phyloP scores from a whole-genome alignment of 2,797 vertebrate species.

The Dallia pectoralis region DNA sequence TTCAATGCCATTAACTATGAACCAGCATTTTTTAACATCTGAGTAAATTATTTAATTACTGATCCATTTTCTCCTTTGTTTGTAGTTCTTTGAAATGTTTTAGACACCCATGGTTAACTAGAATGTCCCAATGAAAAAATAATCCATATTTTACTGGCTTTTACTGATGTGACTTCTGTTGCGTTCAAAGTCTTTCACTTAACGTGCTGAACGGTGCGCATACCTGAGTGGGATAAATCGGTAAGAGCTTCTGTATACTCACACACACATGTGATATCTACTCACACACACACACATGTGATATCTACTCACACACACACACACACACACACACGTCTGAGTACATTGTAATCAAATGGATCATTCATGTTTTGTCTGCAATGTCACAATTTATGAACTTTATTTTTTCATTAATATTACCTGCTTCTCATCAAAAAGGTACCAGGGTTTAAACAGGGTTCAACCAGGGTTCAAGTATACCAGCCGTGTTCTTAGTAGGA shows the following conservation, averaged over 20 bases:
- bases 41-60: no score
- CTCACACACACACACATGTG: neutral
- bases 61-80: no score
- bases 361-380: slow-evolving; percentile 7
- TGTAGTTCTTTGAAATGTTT: neutral
- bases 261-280: neutral
- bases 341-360: neutral
- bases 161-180: neutral
- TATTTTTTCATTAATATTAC: slow-evolving; percentile 4
- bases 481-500: slow-evolving; percentile 8
- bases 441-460: slow-evolving; percentile 8
- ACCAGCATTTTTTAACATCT: no score
- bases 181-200: neutral
- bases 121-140: neutral
- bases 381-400: neutral
- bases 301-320: neutral
- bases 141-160: neutral
- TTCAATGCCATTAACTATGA: no score
- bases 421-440: slow-evolving; percentile 7
- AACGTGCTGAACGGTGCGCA: neutral
- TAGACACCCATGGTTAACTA: neutral
- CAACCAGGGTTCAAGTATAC: slow-evolving; percentile 4
- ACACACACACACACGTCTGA: slow-evolving; percentile 10
- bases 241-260: neutral
- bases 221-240: neutral